Base-by-base conservation (phyloP, 2,797 vertebrate species). In the Aratinga solstitialis region DNA sequence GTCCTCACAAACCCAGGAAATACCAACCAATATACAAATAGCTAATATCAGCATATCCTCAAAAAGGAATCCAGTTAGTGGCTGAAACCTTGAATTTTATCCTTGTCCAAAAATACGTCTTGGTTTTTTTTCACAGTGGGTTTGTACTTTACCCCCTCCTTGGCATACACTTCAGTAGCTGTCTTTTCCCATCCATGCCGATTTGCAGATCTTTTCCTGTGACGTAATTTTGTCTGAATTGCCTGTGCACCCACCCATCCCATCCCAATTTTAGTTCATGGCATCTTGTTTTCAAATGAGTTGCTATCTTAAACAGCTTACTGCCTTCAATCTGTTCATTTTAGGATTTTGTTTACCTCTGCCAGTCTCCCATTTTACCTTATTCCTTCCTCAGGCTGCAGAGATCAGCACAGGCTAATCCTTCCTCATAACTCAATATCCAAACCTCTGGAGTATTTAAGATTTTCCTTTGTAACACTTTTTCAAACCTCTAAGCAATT, bases 261-360 rank as follows among this genome's bases (percentile, higher is more conserved):
- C 40, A 61, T 90, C 80, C 87, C 95, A 93, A 10, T 92, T 95
- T 96, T 88, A 96, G 53, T 93, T 58, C 53, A 8, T 18, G 40
- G 71, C 65, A 78, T 94, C 89, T 96, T 95, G 90, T 96, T 96
- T 97, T 95, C 89, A 91, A 93, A 96, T 95, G 91, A 96, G 74
- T 85, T 92, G 56, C 65, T 93, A 53, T 90, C 77, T 95, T 94
- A 91, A 96, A 95, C 71, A 93, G 87, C 89, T 92, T 95, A 77
- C 43, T 93, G 83, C 63, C 80, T 93, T 91, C 94, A 92, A 73
- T 92, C 74, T 93, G 65, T 89, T 96, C 17, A 0, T 91, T 87
- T 90, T 56, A 42, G 73, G 90, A 84, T 82, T 94, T 87, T 0
- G 0, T 92, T 96, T 89, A 93, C 89, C 66, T 95, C 65, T 58